Percentiles rank a stretch among this genome's conserved stretches.
phyloP scores from a whole-genome alignment of 2,797 vertebrate genomes.

The Manis pentadactyla region DNA sequence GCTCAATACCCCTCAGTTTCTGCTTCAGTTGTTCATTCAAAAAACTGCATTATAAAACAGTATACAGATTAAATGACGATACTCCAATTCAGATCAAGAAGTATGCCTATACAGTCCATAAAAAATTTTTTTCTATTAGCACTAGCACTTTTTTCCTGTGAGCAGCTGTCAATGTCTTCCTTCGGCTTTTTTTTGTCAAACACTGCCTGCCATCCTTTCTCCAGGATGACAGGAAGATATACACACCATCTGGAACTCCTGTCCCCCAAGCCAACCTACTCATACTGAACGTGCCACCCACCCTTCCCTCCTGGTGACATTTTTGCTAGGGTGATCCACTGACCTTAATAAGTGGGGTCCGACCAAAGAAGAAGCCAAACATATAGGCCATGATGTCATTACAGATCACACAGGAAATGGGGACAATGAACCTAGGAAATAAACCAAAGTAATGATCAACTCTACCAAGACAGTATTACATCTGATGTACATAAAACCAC shows the following conservation, averaged over 20 bases:
- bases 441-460: not conserved
- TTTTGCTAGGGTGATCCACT: not conserved
- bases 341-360: slow-evolving; percentile 98
- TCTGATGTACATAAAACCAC: not conserved
- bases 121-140: not conserved
- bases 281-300: not conserved
- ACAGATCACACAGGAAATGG: slow-evolving; percentile 99
- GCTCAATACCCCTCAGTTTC: not conserved
- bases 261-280: not conserved
- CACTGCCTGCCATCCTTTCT: not conserved
- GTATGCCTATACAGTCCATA: not conserved
- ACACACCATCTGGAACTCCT: not conserved
- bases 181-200: not conserved
- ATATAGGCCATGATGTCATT: slow-evolving; percentile 99
- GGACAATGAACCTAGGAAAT: slow-evolving; percentile 95
- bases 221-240: not conserved
- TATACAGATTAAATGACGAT: slow-evolving; percentile 33
- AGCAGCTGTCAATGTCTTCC: not conserved
- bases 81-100: slow-evolving; percentile 31
- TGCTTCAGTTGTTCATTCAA: not conserved
- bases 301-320: not conserved
- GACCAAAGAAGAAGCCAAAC: slow-evolving; percentile 99
- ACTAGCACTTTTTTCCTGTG: not conserved
- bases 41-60: slow-evolving; percentile 47
- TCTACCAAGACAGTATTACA: not conserved